Evolutionary conservation across 1,140 invertebrate species (phyloP).

Genomic region (Sitodiplosis mosellana): DNA sequence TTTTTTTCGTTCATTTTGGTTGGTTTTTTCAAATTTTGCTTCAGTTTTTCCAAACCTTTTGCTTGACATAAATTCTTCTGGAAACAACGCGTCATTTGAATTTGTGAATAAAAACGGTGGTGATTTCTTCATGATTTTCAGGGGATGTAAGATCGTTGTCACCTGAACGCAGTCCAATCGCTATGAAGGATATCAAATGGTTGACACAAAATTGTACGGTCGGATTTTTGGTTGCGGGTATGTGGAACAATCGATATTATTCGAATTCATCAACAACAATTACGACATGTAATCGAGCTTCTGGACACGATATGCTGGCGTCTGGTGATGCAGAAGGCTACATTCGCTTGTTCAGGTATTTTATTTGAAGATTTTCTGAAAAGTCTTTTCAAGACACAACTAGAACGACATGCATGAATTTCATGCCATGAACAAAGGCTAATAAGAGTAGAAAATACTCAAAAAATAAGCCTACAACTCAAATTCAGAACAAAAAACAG

Average conservation of each 20-base stretch:
- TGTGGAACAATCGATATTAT: constrained; percentile 79
- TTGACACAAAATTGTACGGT: constrained; percentile 67
- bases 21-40: neutral
- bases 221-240: constrained; percentile 69
- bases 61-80: too few relatives aligned
- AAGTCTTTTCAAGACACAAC: too few relatives aligned
- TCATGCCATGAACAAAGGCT: too few relatives aligned
- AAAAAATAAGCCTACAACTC: neutral
- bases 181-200: constrained; percentile 82
- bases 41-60: neutral
- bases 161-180: constrained; percentile 63
- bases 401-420: too few relatives aligned
- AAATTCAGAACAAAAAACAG: neutral
- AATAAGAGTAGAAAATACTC: too few relatives aligned
- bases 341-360: constrained; percentile 66
- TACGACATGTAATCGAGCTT: constrained; percentile 60
- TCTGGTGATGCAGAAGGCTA: constrained; percentile 83
- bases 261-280: constrained; percentile 56
- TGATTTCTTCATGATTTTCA: too few relatives aligned
- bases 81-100: too few relatives aligned
- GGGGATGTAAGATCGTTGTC: constrained; percentile 73
- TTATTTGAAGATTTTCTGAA: too few relatives aligned
- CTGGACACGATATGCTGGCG: constrained; percentile 63
- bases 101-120: too few relatives aligned
- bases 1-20: too few relatives aligned